Conservation (phyloP, 2,888 invertebrate species). For the Nowickia ferox region DNA sequence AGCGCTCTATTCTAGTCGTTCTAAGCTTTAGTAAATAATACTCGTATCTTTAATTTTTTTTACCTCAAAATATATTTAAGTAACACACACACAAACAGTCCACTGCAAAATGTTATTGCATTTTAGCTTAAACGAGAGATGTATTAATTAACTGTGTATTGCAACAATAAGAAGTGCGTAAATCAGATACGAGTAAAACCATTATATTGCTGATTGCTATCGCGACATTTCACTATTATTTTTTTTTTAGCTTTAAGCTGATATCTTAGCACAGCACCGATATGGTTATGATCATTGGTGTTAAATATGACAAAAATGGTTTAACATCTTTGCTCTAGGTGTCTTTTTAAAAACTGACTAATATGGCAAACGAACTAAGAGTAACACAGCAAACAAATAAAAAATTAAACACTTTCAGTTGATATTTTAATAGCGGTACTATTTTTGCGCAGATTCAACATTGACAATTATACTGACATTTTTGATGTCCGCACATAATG, state of each 20-base stretch:
- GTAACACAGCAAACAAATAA: constrained; percentile 13
- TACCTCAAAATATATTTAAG: not conserved
- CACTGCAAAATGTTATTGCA: constrained; percentile 33
- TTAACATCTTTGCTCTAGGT: constrained; percentile 65
- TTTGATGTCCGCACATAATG: constrained; percentile 1
- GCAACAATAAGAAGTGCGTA: constrained; percentile 69
- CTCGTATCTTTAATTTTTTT: not conserved
- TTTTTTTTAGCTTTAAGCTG: constrained; percentile 23
- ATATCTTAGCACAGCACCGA: constrained; percentile 39
- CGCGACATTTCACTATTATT: constrained; percentile 54
- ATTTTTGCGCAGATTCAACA: constrained; percentile 62
- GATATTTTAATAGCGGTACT: constrained; percentile 68
- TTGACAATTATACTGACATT: constrained; percentile 63
- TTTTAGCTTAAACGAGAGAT: constrained; percentile 57
- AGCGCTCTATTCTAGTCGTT: not conserved
- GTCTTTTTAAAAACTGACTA: constrained; percentile 44
- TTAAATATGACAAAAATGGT: constrained; percentile 68
- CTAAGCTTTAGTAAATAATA: not conserved
- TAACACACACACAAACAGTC: constrained; percentile 7
- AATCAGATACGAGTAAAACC: constrained; percentile 72
- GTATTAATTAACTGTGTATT: constrained; percentile 68
- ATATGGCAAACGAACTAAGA: constrained; percentile 52
- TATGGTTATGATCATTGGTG: constrained; percentile 71
- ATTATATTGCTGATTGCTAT: constrained; percentile 63
- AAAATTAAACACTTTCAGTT: constrained; percentile 26